A percentile compares a stretch with the other conserved stretches of the same genome.
These are phyloP conservation scores for Pangasius mekongensis DNA, from an alignment of 2,797 vertebrate genomes.

Conservation along the genomic window DNA sequence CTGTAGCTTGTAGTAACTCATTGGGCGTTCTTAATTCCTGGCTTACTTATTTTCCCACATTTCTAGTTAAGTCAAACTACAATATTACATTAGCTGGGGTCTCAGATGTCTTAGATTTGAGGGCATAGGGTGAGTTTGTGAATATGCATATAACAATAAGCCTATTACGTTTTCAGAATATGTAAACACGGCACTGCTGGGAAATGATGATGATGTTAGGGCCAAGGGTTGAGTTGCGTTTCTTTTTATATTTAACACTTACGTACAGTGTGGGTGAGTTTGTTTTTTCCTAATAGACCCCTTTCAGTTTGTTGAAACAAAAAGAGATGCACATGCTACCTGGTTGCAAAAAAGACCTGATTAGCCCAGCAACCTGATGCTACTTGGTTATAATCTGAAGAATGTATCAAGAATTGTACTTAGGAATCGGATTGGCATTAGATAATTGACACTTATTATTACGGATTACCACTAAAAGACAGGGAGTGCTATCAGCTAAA, in stretches of 20 bases:
- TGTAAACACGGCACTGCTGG: conserved; percentile 30
- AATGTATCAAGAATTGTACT: not conserved
- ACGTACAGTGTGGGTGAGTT: not conserved
- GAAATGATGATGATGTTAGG: conserved; percentile 12
- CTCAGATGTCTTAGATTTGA: conserved; percentile 39
- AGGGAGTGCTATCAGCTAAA: not conserved
- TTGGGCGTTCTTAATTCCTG: conserved; percentile 48
- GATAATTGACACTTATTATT: not conserved
- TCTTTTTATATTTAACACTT: conserved; percentile 1
- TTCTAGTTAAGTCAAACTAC: conserved; percentile 38
- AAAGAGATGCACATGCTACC: too few relatives aligned
- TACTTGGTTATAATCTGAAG: not conserved
- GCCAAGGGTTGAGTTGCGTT: not conserved
- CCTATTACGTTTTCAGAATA: conserved; percentile 23
- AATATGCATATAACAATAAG: conserved; percentile 44
- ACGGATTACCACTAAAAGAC: not conserved
- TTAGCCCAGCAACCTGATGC: not conserved
- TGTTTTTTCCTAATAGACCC: not conserved
- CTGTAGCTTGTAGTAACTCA: conserved; percentile 56
- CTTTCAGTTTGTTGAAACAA: not conserved
- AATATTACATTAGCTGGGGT: conserved; percentile 46
- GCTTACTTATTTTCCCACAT: conserved; percentile 51
- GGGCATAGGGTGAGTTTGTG: conserved; percentile 25
- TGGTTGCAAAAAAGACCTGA: not conserved
- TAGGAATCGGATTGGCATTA: not conserved